Base-by-base conservation (phyloP, 2,797 vertebrate species). In the Denticeps clupeoides region DNA sequence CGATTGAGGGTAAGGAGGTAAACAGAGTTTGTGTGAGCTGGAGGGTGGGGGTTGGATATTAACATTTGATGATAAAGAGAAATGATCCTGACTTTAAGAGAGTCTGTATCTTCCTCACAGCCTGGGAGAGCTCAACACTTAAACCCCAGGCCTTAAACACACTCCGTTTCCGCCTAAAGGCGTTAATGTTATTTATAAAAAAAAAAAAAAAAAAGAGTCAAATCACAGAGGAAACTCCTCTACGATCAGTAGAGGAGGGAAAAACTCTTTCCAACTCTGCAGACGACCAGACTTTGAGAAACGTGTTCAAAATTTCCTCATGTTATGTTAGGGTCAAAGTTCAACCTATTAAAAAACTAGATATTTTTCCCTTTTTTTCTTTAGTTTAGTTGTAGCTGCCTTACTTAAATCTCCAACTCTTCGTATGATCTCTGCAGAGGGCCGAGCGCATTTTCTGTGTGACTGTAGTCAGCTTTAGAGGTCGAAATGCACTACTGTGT, bases 331-430 rank as follows among this genome's bases (percentile, higher is more conserved):
- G n/a, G n/a, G n/a, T n/a, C n/a, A n/a, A n/a, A n/a, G n/a, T n/a
- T n/a, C n/a, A 25, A 4, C 4, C 25, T 25, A 25, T 25, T 2
- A 2, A 24, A 24, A 25, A 25, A 5, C 6, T 31, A 16, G 15
- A n/a, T 19, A 23, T 26, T 31, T 43, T 31, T 41, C 8, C 47
- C 35, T 49, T 13, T 45, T 46, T 50, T 51, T 48, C 78, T 69
- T 73, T 81, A 82, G 78, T 70, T 71, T 85, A 82, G 79, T 85
- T 85, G 72, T 85, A 80, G 85, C 80, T 87, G 88, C 84, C 83
- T 90, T 85, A 87, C 82, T 85, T 82, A 81, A 82, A 79, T 77
- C 71, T 79, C 79, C 77, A 79, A 80, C 75, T 79, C 75, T 81
- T 79, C 85, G 69, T 80, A 73, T 58, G 68, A 76, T 78, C 78